Conservation (phyloP, 53 echinoderm and acorn worm genomes). For the Echinometra lucunter region DNA sequence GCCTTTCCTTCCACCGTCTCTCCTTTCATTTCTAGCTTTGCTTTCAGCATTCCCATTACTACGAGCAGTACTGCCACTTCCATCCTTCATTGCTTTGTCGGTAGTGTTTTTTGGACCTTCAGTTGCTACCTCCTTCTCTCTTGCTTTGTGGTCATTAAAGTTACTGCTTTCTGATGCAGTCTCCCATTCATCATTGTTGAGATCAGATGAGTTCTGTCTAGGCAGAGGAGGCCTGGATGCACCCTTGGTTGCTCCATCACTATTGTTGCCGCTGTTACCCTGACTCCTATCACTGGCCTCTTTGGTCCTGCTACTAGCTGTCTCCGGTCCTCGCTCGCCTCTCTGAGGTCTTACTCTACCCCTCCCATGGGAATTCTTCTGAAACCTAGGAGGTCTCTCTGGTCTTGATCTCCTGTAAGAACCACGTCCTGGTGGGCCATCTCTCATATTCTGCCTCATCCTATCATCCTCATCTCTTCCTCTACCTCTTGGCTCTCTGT, state of each 20-base stretch:
- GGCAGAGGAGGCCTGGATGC: slow-evolving; percentile 75
- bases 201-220: slow-evolving; percentile 94
- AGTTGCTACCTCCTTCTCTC: slow-evolving; percentile 69
- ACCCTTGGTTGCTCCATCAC: slow-evolving; percentile 71
- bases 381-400: slow-evolving; percentile 94
- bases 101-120: background rate
- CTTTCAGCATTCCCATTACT: slow-evolving; percentile 39
- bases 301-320: slow-evolving; percentile 54
- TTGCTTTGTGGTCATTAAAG: slow-evolving; percentile 87
- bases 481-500: slow-evolving; percentile 64
- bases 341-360: slow-evolving; percentile 76
- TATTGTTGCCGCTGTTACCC: slow-evolving; percentile 74
- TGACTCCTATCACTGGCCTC: slow-evolving; percentile 48
- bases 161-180: slow-evolving; percentile 99
- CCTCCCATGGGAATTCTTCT: slow-evolving; percentile 76
- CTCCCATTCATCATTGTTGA: slow-evolving; percentile 98
- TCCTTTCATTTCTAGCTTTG: slow-evolving; percentile 41
- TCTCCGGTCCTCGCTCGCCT: slow-evolving; percentile 67
- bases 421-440: slow-evolving; percentile 29
- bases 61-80: slow-evolving; percentile 5
- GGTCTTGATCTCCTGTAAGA: slow-evolving; percentile 69
- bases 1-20: slow-evolving; percentile 30
- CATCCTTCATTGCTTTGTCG: slow-evolving; percentile 34
- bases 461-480: slow-evolving; percentile 66
- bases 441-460: background rate